A percentile compares a stretch with the other conserved stretches of the same genome.
Evolutionary conservation across 2,797 vertebrate species (phyloP).

Genomic region (Spinibarbus caldwelli): DNA sequence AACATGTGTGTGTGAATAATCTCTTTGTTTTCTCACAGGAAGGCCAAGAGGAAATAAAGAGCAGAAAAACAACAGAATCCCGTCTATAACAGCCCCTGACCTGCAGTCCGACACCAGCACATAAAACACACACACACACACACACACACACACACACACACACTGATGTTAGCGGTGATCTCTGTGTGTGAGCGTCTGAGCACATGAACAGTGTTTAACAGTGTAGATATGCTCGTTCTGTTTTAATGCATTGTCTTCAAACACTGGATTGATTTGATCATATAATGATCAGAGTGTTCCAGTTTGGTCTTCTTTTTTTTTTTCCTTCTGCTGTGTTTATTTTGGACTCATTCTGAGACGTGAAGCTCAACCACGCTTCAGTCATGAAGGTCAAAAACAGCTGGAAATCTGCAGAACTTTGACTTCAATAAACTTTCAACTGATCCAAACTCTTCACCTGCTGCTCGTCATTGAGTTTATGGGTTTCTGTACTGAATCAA

Average conservation of each 20-base stretch:
- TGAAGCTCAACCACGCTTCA: too few species aligned
- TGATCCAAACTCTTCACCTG: background rate
- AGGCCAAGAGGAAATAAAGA: slow-evolving; percentile 61
- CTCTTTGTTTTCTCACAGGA: slow-evolving; percentile 12
- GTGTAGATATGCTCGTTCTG: too few species aligned
- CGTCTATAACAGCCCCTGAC: slow-evolving; percentile 74
- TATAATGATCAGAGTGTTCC: too few species aligned
- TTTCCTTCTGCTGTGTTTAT: background rate
- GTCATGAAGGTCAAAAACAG: too few species aligned
- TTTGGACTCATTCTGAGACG: background rate
- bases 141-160: too few species aligned
- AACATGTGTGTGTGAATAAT: background rate
- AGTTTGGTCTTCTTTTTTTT: too few species aligned
- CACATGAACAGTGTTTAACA: too few species aligned
- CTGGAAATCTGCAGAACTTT: background rate
- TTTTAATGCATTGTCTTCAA: too few species aligned
- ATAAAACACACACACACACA: slow-evolving; percentile 69
- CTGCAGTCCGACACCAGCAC: slow-evolving; percentile 65
- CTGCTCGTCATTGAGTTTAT: background rate
- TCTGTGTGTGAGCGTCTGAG: too few species aligned
- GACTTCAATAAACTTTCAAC: background rate
- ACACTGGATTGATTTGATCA: too few species aligned
- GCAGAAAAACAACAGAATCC: slow-evolving; percentile 74
- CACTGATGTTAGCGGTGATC: too few species aligned
- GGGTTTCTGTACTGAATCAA: too few species aligned